Evolutionary conservation across 1,140 invertebrate species (phyloP), one percentile per base, ranked within the genome.

Genomic region (Apis laboriosa): DNA sequence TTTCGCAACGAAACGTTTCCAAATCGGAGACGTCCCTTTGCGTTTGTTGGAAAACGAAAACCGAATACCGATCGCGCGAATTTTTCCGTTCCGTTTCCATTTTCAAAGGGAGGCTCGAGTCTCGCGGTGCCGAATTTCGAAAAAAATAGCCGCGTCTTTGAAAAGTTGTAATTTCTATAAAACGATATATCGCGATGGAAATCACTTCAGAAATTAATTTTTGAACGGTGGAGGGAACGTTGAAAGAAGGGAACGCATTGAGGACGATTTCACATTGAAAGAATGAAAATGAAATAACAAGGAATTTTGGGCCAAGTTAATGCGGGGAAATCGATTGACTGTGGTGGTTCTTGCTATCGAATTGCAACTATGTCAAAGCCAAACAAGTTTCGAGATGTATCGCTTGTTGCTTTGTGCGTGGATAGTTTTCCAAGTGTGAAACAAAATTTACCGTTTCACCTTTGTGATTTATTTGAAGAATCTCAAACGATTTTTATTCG

Each of bases 181-280:
- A 34, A 53, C 58, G 13, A 61, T 7, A 2, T 2, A 7, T 11
- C 9, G 21, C 34, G 5, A 43, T 7, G 34, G 34, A 34, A 53
- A n/a, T 3, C 66, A 71, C 55, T 71, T 61, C 7, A 34, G n/a
- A 60, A 79, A 60, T 43, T 71, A 79, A 79, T 79, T 51, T 71
- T 55, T 3, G 19, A 9, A 61, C n/a, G 28, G 13, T n/a, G 43
- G 2, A 2, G 13, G 64, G 19, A 19, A 28, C 9, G 55, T 70
- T 28, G 28, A 60, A 70, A 60, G 34, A 11, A 15, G 63, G 13
- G 34, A 15, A 13, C 17, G 28, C 64, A 3, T 66, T 11, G 9
- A 3, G 17, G 9, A 12, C 19, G 64, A 43, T 7, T 43, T 67
- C 19, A 7, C 19, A 11, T 5, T 1, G 13, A 11, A 1, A 0